Percentiles rank a stretch among this genome's conserved stretches.
These are phyloP conservation scores for Drosophila tripunctata DNA, from an alignment of 2,888 invertebrate genomes.

Conservation along the genomic window DNA sequence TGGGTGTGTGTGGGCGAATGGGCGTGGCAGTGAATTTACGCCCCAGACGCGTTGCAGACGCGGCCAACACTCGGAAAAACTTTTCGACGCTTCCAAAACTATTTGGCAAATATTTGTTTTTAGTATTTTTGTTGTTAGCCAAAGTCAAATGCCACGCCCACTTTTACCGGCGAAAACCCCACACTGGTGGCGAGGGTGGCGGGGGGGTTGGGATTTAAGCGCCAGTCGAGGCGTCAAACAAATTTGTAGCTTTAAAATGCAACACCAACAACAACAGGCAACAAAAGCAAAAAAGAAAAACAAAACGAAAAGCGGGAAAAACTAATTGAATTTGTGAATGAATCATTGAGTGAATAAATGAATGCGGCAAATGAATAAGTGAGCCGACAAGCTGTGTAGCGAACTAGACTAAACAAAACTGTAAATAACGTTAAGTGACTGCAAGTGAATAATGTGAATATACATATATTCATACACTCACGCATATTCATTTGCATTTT, in stretches of 20 bases:
- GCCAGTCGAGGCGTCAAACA: conserved; percentile 61
- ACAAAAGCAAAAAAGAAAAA: conserved; percentile 20
- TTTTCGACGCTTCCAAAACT: conserved; percentile 58
- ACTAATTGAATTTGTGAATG: conserved; percentile 60
- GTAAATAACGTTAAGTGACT: not conserved
- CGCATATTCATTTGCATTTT: too few relatives aligned
- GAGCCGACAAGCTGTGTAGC: not conserved
- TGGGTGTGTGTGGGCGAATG: conserved; percentile 2
- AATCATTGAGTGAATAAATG: conserved; percentile 27
- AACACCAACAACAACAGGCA: conserved; percentile 24
- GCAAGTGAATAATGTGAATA: conserved; percentile 4
- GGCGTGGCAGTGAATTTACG: conserved; percentile 20
- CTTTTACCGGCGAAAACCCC: not conserved
- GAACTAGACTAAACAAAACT: not conserved
- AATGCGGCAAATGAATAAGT: conserved; percentile 2
- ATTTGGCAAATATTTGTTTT: conserved; percentile 72
- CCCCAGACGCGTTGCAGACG: conserved; percentile 67
- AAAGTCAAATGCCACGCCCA: conserved; percentile 51
- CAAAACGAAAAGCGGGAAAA: conserved; percentile 10
- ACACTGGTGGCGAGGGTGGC: not conserved
- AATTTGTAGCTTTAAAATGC: conserved; percentile 65
- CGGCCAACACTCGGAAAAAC: conserved; percentile 42
- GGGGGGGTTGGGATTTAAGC: conserved; percentile 28
- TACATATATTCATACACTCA: conserved; percentile 4
- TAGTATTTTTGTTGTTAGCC: conserved; percentile 52